A percentile compares a stretch with the other conserved stretches of the same genome.
These are phyloP conservation scores for Hydractinia symbiolongicarpus DNA, from an alignment of 30 jellyfish, hydroid and myxozoan species.

Conservation along the genomic window DNA sequence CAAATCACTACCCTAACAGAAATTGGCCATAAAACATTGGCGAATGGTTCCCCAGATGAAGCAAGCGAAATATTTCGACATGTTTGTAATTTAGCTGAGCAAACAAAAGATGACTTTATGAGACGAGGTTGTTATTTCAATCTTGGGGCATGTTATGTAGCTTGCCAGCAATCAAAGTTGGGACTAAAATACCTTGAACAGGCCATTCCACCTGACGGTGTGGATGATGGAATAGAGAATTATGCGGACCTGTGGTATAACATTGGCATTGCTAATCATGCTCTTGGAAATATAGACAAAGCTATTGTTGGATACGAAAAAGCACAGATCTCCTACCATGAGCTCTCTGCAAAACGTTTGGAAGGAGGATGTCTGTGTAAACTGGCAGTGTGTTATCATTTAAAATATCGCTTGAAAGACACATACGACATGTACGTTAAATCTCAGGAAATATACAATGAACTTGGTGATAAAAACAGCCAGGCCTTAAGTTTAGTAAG, in stretches of 20 bases:
- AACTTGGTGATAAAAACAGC: conserved; percentile 42
- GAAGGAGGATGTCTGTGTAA: conserved; percentile 62
- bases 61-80: conserved; percentile 67
- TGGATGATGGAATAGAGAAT: conserved; percentile 60
- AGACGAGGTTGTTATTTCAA: conserved; percentile 77
- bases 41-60: conserved; percentile 35
- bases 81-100: conserved; percentile 55
- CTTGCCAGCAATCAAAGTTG: conserved; percentile 55
- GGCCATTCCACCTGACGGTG: conserved; percentile 54
- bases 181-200: conserved; percentile 57
- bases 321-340: conserved; percentile 50
- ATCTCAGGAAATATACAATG: conserved; percentile 49
- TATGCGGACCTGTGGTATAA: conserved; percentile 78
- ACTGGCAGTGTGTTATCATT: conserved; percentile 71
- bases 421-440: conserved; percentile 34
- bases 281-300: conserved; percentile 49
- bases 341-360: conserved; percentile 19
- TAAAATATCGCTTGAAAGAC: conserved; percentile 37
- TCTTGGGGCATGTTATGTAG: conserved; percentile 87
- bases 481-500: conserved; percentile 50
- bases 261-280: conserved; percentile 76
- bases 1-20: conserved; percentile 54
- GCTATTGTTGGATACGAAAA: conserved; percentile 66
- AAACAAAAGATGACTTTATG: conserved; percentile 39
- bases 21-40: conserved; percentile 62